Conservation (phyloP, 2,113 vertebrate genomes). For the Suncus etruscus region DNA sequence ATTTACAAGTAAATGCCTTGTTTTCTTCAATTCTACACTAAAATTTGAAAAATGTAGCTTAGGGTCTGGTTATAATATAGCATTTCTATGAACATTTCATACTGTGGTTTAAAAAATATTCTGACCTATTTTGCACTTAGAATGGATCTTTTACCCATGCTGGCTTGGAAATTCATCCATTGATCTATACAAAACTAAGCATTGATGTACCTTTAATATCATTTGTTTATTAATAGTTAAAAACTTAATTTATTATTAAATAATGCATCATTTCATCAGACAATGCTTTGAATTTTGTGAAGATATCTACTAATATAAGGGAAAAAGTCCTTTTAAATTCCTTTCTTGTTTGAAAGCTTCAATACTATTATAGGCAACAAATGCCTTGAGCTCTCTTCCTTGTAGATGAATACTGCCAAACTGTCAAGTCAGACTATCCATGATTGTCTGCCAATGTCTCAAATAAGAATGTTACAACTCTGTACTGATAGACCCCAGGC, state of each 20-base stretch:
- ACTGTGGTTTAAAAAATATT: background rate
- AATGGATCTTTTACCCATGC: background rate
- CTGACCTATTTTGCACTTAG: background rate
- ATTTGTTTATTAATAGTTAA: background rate
- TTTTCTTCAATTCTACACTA: background rate
- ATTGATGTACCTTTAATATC: background rate
- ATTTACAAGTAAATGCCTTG: background rate
- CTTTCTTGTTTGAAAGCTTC: background rate
- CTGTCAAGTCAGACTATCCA: background rate
- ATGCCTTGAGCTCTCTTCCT: background rate
- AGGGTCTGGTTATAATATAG: constrained; percentile 13
- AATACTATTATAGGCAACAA: background rate
- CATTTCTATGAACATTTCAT: constrained; percentile 34
- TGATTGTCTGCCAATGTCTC: background rate
- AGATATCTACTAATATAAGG: too few species aligned
- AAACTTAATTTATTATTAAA: background rate
- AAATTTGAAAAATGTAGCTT: background rate
- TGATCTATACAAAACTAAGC: constrained; percentile 15
- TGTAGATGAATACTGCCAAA: background rate
- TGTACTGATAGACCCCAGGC: background rate
- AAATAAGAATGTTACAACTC: background rate
- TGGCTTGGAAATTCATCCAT: constrained; percentile 6
- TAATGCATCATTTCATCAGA: constrained; percentile 40
- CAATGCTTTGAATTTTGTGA: background rate
- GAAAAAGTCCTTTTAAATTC: background rate